Base-by-base conservation (phyloP, 92 coral and sea anemone genomes). In the Epizoanthus ramosus region DNA sequence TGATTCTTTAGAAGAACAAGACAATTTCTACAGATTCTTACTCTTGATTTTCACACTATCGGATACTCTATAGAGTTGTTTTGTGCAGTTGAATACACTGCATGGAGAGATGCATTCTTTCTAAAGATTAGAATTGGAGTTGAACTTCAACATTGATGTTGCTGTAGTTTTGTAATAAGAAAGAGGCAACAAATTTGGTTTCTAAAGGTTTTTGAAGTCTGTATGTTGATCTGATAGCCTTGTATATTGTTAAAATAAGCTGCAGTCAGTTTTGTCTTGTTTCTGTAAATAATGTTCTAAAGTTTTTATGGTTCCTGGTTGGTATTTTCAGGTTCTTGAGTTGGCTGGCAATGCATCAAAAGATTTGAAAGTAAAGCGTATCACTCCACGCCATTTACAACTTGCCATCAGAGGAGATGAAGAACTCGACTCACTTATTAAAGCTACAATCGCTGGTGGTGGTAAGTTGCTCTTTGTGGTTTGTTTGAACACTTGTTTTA, bases 381-480 rank as follows among this genome's bases (percentile, higher is more conserved):
- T 96, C 57, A 96, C 99, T 19, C 99, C 99, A 12, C 99, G 99
- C 82, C 99, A 96, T 96, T 89, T 96, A 80, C 99, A 96, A 85
- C 97, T 96, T 79, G 99, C 99, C 73, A 96, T 96, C 81, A 90
- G 99, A 81, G 99, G 99, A 60, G 99, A 96, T 56, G 99, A 96
- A 89, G 99, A 96, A 86, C 92, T 96, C 66, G 99, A 96, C 73
- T 96, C 99, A 15, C 95, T 96, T 67, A 96, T 96, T 90, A 96
- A 96, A 89, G 99, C 99, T 21, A 96, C 99, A 2, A 96, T 96
- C 88, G 99, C 99, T 74, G 99, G 99, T 75, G 99, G 99, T 66
- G 99, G 99, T 96, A 87, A 87, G 98, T 86, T 17, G 19, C 65
- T 25, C n/a, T 45, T 69, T 18, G 14, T 47, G 7, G 45, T 45